Conservation (phyloP, 2,113 vertebrate species). For the Barnardius zonarius region DNA sequence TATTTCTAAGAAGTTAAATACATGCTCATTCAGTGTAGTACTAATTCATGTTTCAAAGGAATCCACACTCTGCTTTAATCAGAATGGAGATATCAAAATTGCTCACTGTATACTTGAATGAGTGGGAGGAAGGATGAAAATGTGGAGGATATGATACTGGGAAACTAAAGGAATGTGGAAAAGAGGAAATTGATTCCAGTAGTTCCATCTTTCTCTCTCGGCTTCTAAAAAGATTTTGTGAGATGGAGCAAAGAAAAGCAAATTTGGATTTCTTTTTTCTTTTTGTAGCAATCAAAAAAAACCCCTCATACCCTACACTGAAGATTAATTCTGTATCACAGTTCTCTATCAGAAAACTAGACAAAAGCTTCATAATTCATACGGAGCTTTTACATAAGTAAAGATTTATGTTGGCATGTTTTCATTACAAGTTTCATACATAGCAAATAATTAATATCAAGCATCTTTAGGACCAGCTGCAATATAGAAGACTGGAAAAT, state of each 20-base stretch:
- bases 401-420: neutral
- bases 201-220: neutral
- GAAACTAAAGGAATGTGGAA: neutral
- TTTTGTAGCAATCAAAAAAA: neutral
- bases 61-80: neutral
- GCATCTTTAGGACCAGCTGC: neutral
- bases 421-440: neutral
- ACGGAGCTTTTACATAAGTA: neutral
- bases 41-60: constrained; percentile 25
- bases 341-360: neutral
- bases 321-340: neutral
- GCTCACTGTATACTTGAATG: neutral
- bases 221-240: neutral
- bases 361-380: neutral
- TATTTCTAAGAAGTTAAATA: constrained; percentile 62
- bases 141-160: neutral
- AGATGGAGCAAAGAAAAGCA: neutral
- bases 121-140: neutral
- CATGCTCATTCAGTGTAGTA: constrained; percentile 34
- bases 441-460: neutral
- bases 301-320: neutral
- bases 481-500: neutral
- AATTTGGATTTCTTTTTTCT: neutral
- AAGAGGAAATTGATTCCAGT: neutral
- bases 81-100: neutral